Conservation (phyloP, 2,113 vertebrate genomes). For the Ophthalmotilapia sp. region DNA sequence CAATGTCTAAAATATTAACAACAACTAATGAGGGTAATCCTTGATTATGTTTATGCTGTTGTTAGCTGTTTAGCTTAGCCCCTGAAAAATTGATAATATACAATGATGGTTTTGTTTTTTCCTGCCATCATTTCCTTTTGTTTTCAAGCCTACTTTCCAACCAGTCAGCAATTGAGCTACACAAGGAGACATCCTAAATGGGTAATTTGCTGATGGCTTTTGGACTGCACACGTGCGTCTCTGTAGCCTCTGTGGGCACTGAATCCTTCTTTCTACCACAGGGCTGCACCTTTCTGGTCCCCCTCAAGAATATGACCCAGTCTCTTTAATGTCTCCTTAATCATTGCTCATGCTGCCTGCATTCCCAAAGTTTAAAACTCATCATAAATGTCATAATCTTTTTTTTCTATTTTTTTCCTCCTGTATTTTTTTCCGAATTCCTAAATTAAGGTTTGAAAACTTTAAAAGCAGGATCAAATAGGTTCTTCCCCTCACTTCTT, state of each 20-base stretch:
- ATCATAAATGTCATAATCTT: neutral
- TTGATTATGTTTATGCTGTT: neutral
- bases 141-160: neutral
- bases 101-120: neutral
- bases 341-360: neutral
- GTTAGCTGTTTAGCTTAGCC: neutral
- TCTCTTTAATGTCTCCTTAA: neutral
- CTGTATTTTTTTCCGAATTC: neutral
- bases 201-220: neutral
- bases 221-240: neutral
- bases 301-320: neutral
- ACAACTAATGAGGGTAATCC: neutral
- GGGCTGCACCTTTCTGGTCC: neutral
- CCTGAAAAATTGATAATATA: neutral
- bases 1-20: neutral
- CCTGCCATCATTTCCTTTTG: neutral
- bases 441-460: neutral
- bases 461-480: neutral
- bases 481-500: neutral
- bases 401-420: neutral
- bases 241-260: neutral
- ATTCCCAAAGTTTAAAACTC: neutral
- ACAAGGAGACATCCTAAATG: neutral
- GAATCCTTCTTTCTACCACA: neutral
- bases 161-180: neutral